Evolutionary conservation across 2,888 invertebrate species (phyloP).

Genomic region (Scelioninae gen. 1): DNA sequence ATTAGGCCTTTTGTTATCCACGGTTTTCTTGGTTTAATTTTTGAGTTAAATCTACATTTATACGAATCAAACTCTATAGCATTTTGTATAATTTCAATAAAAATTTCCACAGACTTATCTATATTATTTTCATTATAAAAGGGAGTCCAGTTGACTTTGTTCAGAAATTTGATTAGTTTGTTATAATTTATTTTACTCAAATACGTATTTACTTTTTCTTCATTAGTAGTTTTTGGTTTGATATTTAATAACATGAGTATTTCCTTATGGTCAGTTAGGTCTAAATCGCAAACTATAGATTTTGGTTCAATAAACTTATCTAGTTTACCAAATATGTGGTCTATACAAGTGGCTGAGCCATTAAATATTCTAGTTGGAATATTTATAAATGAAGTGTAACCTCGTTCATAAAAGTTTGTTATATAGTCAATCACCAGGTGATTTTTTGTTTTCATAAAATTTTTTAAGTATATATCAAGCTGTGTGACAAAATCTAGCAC

Average conservation of each 20-base stretch:
- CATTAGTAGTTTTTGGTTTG: not conserved
- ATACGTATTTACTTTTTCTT: not conserved
- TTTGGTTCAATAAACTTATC: not conserved
- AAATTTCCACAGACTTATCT: not conserved
- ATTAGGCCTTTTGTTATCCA: constrained; percentile 21
- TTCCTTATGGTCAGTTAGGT: constrained; percentile 18
- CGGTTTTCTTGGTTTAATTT: constrained; percentile 1
- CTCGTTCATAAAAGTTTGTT: constrained; percentile 9
- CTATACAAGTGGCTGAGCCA: constrained; percentile 4
- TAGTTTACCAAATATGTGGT: constrained; percentile 30
- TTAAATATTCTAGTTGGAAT: constrained; percentile 9
- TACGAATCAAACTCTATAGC: not conserved
- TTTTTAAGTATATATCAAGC: not conserved
- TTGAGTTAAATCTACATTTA: not conserved
- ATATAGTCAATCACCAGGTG: constrained; percentile 17
- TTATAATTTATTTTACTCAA: not conserved
- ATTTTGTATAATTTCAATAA: not conserved
- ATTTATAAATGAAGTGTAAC: constrained; percentile 12
- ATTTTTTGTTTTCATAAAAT: not conserved
- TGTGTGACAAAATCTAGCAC: not conserved
- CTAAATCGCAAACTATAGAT: constrained; percentile 8
- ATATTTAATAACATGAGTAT: constrained; percentile 6
- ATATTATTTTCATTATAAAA: not conserved
- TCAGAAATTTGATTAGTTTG: not conserved
- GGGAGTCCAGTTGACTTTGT: not conserved